These are phyloP conservation scores for Lamellibrachia columna DNA, from an alignment of 2,888 invertebrate species.

Conservation along the genomic window DNA sequence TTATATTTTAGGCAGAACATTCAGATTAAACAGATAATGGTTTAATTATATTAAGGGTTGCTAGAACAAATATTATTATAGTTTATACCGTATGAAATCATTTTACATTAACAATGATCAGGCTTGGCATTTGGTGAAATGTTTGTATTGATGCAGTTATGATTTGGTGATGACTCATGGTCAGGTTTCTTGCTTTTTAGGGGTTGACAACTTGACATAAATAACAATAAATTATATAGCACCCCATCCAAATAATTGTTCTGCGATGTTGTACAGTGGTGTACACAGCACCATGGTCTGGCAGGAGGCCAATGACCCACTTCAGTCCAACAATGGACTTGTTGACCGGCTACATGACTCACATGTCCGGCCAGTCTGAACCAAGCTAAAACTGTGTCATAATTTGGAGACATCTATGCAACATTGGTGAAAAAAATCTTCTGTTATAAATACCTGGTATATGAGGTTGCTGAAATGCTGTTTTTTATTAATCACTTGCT, in stretches of 20 bases:
- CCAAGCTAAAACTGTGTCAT: neutral
- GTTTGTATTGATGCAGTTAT: neutral
- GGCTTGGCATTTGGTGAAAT: neutral
- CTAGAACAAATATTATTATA: too few relatives aligned
- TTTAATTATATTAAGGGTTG: too few relatives aligned
- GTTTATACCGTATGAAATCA: too few relatives aligned
- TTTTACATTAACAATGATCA: too few relatives aligned
- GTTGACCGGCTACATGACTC: neutral
- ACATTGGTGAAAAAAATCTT: too few relatives aligned
- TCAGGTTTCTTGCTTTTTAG: neutral
- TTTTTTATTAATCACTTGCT: too few relatives aligned
- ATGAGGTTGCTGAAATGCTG: too few relatives aligned
- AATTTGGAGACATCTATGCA: neutral
- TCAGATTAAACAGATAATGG: too few relatives aligned
- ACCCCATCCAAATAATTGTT: too few relatives aligned
- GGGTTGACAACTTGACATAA: neutral
- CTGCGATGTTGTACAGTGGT: neutral
- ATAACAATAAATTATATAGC: neutral
- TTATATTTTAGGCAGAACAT: too few relatives aligned
- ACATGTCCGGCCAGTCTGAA: neutral
- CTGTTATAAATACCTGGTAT: too few relatives aligned
- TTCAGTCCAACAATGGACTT: conserved; percentile 4
- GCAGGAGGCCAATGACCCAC: neutral
- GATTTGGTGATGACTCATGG: neutral
- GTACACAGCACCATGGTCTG: neutral